These are phyloP conservation scores for Bombus confusus DNA, from an alignment of 1,140 invertebrate species.

Conservation along the genomic window DNA sequence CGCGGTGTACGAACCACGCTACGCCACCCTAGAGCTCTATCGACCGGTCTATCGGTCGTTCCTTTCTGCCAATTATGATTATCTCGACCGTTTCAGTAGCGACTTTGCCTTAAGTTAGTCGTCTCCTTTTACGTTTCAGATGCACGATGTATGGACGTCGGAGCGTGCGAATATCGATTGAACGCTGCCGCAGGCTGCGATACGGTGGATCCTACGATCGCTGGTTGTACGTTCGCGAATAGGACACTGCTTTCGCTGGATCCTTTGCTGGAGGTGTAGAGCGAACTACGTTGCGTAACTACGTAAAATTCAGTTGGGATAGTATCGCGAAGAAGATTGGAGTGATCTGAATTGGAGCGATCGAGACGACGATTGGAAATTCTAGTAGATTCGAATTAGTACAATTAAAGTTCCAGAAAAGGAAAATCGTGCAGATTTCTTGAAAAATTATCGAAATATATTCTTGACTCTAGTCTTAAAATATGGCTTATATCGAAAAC, in stretches of 20 bases:
- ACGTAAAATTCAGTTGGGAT: not conserved
- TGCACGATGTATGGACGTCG: not conserved
- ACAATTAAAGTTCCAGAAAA: not conserved
- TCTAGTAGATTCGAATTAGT: too few relatives aligned
- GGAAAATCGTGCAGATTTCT: too few relatives aligned
- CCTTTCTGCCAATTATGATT: slow-evolving; percentile 4
- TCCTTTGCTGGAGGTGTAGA: not conserved
- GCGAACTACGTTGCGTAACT: not conserved
- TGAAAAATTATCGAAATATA: too few relatives aligned
- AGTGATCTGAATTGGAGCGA: too few relatives aligned
- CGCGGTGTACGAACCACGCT: slow-evolving; percentile 5
- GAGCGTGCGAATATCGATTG: not conserved
- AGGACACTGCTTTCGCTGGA: too few relatives aligned
- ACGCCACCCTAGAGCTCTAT: slow-evolving; percentile 28
- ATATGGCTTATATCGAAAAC: too few relatives aligned
- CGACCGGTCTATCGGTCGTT: slow-evolving; percentile 37
- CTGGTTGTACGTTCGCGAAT: not conserved
- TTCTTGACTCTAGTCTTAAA: too few relatives aligned
- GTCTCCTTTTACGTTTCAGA: not conserved
- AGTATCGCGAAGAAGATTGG: not conserved
- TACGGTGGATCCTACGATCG: too few relatives aligned
- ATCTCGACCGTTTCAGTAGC: not conserved
- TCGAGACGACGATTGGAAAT: too few relatives aligned
- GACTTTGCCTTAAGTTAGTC: not conserved
- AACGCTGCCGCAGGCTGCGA: too few relatives aligned